These are phyloP conservation scores for Vireo altiloquus DNA, from an alignment of 2,113 vertebrate species.

Conservation along the genomic window DNA sequence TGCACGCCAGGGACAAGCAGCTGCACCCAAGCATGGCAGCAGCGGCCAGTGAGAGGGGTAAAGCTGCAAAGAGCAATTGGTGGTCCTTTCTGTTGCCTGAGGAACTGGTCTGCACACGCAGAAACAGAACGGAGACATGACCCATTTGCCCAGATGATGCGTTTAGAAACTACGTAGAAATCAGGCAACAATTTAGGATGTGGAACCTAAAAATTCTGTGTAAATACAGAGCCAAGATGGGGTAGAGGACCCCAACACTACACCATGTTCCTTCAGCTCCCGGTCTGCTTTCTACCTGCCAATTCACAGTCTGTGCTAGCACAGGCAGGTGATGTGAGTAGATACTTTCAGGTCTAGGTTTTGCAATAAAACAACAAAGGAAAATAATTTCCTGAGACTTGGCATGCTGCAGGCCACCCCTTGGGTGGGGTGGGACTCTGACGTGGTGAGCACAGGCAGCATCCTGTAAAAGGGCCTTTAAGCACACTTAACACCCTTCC, in stretches of 20 bases:
- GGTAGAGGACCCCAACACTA: too few relatives aligned
- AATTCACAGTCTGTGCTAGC: too few relatives aligned
- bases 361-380: not conserved
- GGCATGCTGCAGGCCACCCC: not conserved
- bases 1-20: not conserved
- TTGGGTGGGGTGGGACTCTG: not conserved
- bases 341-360: not conserved
- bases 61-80: not conserved
- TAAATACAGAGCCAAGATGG: not conserved
- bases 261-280: accelerated
- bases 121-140: accelerated
- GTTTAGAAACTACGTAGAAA: accelerated
- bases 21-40: not conserved
- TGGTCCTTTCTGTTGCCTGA: not conserved
- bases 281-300: not conserved
- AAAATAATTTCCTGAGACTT: not conserved
- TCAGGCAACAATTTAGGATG: not conserved
- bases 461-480: not conserved
- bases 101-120: not conserved
- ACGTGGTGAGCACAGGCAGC: not conserved
- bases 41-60: accelerated
- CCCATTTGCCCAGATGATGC: too few relatives aligned
- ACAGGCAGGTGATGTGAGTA: accelerated
- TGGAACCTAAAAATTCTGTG: accelerated
- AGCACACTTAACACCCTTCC: not conserved